Conservation (phyloP, 1,140 invertebrate species). For the Atopsyche davidsoni region DNA sequence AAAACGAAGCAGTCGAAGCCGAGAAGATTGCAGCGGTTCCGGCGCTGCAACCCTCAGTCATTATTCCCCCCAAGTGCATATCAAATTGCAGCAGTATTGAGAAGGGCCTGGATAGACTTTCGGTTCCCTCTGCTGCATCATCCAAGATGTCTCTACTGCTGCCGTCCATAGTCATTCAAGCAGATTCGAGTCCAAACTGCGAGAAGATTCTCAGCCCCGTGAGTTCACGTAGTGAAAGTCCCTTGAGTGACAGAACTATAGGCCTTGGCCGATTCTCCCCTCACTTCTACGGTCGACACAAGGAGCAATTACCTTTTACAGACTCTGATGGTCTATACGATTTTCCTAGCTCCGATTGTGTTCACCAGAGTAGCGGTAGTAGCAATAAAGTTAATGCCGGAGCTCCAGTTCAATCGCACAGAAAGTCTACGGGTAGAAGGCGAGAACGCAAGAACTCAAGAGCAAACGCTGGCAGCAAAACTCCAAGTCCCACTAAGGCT, state of each 20-base stretch:
- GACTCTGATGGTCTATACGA: conserved; percentile 73
- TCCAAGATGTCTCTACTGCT: conserved; percentile 50
- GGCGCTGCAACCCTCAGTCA: conserved; percentile 25
- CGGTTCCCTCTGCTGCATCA: conserved; percentile 20
- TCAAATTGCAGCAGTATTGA: conserved; percentile 46
- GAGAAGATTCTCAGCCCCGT: conserved; percentile 62
- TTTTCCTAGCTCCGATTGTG: conserved; percentile 66
- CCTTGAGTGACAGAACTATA: conserved; percentile 60
- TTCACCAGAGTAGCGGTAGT: conserved; percentile 37
- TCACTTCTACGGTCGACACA: conserved; percentile 59
- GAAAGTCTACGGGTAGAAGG: conserved; percentile 50
- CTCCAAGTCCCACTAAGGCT: conserved; percentile 48
- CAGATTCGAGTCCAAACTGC: conserved; percentile 39
- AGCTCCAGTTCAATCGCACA: conserved; percentile 37
- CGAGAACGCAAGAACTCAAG: conserved; percentile 42
- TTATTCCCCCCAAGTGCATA: conserved; percentile 41
- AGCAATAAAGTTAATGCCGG: conserved; percentile 38
- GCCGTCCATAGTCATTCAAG: conserved; percentile 57
- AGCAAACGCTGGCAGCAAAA: conserved; percentile 40
- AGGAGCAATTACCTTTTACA: conserved; percentile 58
- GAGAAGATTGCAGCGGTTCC: conserved; percentile 26
- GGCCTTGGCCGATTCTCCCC: conserved; percentile 59
- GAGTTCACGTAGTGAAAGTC: conserved; percentile 69
- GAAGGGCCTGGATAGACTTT: conserved; percentile 42
- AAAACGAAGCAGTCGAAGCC: conserved; percentile 22